These are phyloP conservation scores for Euphydryas editha DNA, from an alignment of 2,888 invertebrate species.

Conservation along the genomic window DNA sequence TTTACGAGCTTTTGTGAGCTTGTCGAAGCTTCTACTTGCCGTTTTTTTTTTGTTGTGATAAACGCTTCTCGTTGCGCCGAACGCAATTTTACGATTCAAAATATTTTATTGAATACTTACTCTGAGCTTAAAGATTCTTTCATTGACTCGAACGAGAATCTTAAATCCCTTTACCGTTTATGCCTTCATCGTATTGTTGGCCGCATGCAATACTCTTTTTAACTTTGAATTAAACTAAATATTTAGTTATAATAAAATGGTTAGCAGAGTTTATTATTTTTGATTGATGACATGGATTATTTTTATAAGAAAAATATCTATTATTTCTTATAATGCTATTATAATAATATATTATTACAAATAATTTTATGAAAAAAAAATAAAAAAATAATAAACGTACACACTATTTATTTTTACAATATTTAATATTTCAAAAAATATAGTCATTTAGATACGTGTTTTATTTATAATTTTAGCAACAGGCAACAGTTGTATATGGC, in stretches of 20 bases:
- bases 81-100: slow-evolving; percentile 65
- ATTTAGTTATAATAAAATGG: background rate
- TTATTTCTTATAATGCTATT: too few species aligned
- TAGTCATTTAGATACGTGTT: too few species aligned
- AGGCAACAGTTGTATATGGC: too few species aligned
- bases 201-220: slow-evolving; percentile 55
- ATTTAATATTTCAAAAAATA: too few species aligned
- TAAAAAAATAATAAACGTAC: too few species aligned
- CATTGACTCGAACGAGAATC: slow-evolving; percentile 50
- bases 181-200: slow-evolving; percentile 62
- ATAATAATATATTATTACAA: too few species aligned
- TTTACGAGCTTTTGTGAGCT: slow-evolving; percentile 83
- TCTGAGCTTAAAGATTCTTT: slow-evolving; percentile 56
- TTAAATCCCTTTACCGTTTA: slow-evolving; percentile 61
- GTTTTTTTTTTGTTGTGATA: slow-evolving; percentile 71
- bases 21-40: slow-evolving; percentile 78
- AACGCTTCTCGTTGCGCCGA: slow-evolving; percentile 62
- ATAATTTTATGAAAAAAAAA: too few species aligned
- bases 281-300: too few species aligned
- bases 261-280: too few species aligned
- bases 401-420: too few species aligned
- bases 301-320: too few species aligned
- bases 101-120: slow-evolving; percentile 80
- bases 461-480: too few species aligned
- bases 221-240: slow-evolving; percentile 35